Conservation (phyloP, 1,140 invertebrate species). For the Camponotus vicinus region DNA sequence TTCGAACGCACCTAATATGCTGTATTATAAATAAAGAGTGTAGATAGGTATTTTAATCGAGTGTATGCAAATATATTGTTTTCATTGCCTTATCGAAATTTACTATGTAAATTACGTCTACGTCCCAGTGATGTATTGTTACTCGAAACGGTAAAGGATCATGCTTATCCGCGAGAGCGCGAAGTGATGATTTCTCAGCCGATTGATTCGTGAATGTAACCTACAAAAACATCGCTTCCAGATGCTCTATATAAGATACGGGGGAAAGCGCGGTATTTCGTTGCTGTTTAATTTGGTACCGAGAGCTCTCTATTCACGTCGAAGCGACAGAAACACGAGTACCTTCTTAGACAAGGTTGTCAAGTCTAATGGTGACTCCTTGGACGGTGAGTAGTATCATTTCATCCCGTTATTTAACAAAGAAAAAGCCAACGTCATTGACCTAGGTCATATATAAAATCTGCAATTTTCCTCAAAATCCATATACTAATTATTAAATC, state of each 20-base stretch:
- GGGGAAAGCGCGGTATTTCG: slow-evolving; percentile 73
- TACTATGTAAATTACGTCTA: slow-evolving; percentile 17
- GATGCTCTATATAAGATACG: slow-evolving; percentile 83
- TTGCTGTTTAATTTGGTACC: slow-evolving; percentile 72
- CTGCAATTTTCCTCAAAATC: background rate
- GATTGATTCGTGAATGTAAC: background rate
- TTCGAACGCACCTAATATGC: too few species aligned
- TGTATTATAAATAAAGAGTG: slow-evolving; percentile 9
- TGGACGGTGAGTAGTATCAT: slow-evolving; percentile 77
- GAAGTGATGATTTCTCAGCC: background rate
- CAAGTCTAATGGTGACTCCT: slow-evolving; percentile 77
- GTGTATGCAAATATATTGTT: background rate
- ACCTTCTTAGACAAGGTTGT: slow-evolving; percentile 77
- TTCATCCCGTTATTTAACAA: background rate
- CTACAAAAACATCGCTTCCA: slow-evolving; percentile 67
- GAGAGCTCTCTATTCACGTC: slow-evolving; percentile 79
- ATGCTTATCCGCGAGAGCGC: background rate
- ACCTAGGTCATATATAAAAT: background rate
- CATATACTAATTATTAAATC: background rate
- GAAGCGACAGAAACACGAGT: slow-evolving; percentile 80
- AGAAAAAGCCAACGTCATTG: background rate
- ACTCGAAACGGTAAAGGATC: background rate
- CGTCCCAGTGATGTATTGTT: slow-evolving; percentile 9
- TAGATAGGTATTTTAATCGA: slow-evolving; percentile 7
- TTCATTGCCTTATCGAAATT: slow-evolving; percentile 9